phyloP scores from a whole-genome alignment of 2,797 vertebrate genomes.

The Hybognathus amarus region DNA sequence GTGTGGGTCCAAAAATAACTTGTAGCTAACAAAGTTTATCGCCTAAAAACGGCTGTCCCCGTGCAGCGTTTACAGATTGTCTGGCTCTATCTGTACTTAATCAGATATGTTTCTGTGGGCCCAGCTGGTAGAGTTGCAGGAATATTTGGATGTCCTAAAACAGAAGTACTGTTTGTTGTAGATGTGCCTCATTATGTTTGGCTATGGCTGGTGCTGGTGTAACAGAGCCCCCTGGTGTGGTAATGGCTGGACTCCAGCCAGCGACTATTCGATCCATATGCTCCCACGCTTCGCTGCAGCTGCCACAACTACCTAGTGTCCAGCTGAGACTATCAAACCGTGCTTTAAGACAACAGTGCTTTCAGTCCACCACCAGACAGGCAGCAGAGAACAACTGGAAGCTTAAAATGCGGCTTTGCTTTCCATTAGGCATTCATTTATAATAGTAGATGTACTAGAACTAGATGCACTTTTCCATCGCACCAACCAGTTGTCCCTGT shows the following conservation, averaged over 20 bases:
- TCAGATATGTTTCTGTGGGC: slow-evolving; percentile 18
- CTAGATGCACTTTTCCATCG: not conserved
- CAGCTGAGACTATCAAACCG: slow-evolving; percentile 55
- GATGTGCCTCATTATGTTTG: slow-evolving; percentile 60
- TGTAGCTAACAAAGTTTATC: slow-evolving; percentile 15
- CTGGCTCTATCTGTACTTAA: slow-evolving; percentile 28
- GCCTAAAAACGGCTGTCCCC: not conserved
- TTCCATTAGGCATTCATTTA: slow-evolving; percentile 4
- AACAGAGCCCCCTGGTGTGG: slow-evolving; percentile 62
- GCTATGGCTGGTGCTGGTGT: slow-evolving; percentile 56
- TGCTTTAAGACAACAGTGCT: slow-evolving; percentile 48
- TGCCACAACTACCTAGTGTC: slow-evolving; percentile 56
- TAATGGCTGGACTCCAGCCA: slow-evolving; percentile 61
- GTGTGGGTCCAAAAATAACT: slow-evolving; percentile 10
- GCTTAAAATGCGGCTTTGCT: slow-evolving; percentile 28
- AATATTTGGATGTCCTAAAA: slow-evolving; percentile 46
- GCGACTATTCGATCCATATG: slow-evolving; percentile 57
- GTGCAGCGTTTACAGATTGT: slow-evolving; percentile 18
- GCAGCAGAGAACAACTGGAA: slow-evolving; percentile 43
- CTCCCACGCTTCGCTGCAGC: slow-evolving; percentile 56
- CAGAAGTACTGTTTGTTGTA: slow-evolving; percentile 58
- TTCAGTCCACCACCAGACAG: slow-evolving; percentile 48
- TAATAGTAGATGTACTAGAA: not conserved
- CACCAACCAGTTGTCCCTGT: not conserved
- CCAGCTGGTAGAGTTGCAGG: slow-evolving; percentile 32